phyloP scores from a whole-genome alignment of 2,888 invertebrate species.

The Stramonita haemastoma region DNA sequence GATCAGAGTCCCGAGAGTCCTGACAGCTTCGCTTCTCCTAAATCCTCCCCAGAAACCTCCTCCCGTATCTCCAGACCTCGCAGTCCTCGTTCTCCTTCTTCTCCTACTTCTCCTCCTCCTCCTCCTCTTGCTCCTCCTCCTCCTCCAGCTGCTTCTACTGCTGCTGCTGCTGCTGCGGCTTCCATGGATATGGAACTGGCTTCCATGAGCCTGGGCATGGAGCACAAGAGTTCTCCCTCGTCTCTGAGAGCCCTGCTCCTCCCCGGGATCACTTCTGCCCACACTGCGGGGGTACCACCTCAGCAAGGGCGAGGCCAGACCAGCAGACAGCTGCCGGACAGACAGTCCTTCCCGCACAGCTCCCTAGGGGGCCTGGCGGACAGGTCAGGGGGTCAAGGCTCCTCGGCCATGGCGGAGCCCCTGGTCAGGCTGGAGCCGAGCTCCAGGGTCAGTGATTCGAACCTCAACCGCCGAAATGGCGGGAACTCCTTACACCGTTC shows the following conservation, averaged over 20 bases:
- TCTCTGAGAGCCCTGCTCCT: too few species aligned
- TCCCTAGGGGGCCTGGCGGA: neutral
- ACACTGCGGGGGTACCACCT: too few species aligned
- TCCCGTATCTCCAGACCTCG: neutral
- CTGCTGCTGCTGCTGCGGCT: too few species aligned
- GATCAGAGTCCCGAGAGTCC: conserved; percentile 19
- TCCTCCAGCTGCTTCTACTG: too few species aligned
- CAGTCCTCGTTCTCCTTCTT: too few species aligned
- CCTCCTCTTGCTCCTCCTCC: neutral
- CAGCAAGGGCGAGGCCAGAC: neutral
- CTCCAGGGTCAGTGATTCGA: conserved; percentile 16
- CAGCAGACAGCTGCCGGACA: neutral
- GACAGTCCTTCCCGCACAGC: neutral
- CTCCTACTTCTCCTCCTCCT: neutral
- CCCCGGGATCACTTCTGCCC: too few species aligned
- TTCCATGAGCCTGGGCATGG: too few species aligned
- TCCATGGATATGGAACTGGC: too few species aligned
- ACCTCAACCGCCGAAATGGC: conserved; percentile 23
- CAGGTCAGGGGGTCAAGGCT: neutral
- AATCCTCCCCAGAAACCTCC: too few species aligned
- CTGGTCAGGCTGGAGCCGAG: neutral
- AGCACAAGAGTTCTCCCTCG: too few species aligned
- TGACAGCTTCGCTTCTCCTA: neutral
- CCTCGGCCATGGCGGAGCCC: neutral
- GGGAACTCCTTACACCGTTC: neutral